Conservation (phyloP, 2,797 vertebrate genomes). For the Vespertilio murinus region DNA sequence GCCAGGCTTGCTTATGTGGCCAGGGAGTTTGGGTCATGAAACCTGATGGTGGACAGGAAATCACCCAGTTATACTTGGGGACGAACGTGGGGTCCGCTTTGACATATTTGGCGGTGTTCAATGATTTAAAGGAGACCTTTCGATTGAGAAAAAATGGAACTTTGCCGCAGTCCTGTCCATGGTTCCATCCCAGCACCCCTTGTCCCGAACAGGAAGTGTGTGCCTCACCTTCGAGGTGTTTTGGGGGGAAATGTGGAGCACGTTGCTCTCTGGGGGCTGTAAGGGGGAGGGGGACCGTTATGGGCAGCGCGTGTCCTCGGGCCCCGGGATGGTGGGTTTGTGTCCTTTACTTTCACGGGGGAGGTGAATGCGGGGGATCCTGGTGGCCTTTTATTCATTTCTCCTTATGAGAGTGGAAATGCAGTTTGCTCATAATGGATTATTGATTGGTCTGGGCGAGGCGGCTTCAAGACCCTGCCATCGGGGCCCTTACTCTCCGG, state of each 20-base stretch:
- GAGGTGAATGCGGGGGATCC: slow-evolving; percentile 79
- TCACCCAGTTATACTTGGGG: slow-evolving; percentile 42
- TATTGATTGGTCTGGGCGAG: slow-evolving; percentile 93
- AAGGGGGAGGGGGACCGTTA: slow-evolving; percentile 37
- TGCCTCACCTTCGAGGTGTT: not conserved
- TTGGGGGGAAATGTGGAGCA: not conserved
- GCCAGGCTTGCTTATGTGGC: slow-evolving; percentile 14
- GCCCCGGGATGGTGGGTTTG: slow-evolving; percentile 67
- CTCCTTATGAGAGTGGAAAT: slow-evolving; percentile 87
- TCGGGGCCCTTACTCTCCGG: slow-evolving; percentile 86
- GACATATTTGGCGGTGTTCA: slow-evolving; percentile 17
- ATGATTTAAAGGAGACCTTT: slow-evolving; percentile 41
- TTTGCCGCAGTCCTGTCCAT: not conserved
- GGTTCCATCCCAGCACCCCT: not conserved
- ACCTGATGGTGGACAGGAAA: not conserved
- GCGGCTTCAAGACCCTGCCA: slow-evolving; percentile 90
- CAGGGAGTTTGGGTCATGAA: slow-evolving; percentile 52
- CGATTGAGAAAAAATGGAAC: not conserved
- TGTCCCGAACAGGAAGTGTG: not conserved
- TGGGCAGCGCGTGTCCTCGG: accelerated
- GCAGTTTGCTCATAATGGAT: slow-evolving; percentile 95
- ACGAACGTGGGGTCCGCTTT: slow-evolving; percentile 26
- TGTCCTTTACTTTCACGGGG: not conserved
- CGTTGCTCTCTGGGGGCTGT: not conserved
- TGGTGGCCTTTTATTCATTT: slow-evolving; percentile 86